phyloP scores from a whole-genome alignment of 2,888 invertebrate species.

The Strigamia maritima region DNA sequence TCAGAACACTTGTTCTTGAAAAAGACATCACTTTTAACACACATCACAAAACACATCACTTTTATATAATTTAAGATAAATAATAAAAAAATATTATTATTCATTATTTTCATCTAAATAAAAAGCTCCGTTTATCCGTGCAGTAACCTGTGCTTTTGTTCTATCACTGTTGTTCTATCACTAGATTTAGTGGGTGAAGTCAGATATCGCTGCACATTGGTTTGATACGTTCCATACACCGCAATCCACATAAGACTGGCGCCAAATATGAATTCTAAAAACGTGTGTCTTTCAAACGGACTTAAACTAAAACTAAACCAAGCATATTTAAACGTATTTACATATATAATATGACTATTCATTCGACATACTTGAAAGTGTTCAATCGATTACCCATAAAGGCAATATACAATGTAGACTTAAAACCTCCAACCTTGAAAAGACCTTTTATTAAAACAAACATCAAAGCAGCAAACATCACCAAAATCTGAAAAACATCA shows the following conservation, averaged over 20 bases:
- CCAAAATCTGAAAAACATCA: not conserved
- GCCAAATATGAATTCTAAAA: not conserved
- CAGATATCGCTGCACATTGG: not conserved
- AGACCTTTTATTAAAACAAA: not conserved
- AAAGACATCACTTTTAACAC: too few species aligned
- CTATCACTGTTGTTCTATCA: too few species aligned
- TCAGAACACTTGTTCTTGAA: too few species aligned
- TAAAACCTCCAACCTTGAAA: not conserved
- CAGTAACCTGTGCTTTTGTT: too few species aligned
- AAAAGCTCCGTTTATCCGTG: too few species aligned
- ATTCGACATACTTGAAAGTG: not conserved
- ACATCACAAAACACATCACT: too few species aligned
- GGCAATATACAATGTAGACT: not conserved
- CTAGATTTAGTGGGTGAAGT: not conserved
- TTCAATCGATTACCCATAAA: not conserved
- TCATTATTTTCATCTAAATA: too few species aligned
- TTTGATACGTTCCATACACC: not conserved
- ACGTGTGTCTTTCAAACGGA: not conserved
- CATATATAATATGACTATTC: too few species aligned
- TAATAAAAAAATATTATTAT: too few species aligned
- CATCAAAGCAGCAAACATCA: slow-evolving; percentile 1
- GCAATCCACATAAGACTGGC: not conserved
- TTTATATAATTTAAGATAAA: too few species aligned
- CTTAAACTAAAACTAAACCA: not conserved
- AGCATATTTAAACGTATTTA: too few species aligned